phyloP scores from a whole-genome alignment of 2,888 invertebrate species.

The Papilio gigon region DNA sequence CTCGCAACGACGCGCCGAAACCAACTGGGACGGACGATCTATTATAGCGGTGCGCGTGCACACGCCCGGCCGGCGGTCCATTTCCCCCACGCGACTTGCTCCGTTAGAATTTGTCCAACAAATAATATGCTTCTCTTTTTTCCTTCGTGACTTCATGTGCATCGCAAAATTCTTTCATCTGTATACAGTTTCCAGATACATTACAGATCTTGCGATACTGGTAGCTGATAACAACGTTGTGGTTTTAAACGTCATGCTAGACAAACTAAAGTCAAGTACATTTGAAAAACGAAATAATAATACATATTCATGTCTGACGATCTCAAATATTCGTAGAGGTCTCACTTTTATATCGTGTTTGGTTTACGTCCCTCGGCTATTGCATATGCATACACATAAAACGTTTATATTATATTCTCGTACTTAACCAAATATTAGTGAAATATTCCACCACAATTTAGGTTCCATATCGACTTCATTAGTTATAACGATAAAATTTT shows the following conservation, averaged over 20 bases:
- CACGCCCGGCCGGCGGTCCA: conserved; percentile 76
- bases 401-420: not conserved
- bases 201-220: conserved; percentile 9
- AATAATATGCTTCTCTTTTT: conserved; percentile 52
- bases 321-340: not conserved
- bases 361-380: not conserved
- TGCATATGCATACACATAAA: no score
- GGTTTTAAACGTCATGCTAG: not conserved
- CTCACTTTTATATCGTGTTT: not conserved
- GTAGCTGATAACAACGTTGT: not conserved
- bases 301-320: not conserved
- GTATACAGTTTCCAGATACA: conserved; percentile 31
- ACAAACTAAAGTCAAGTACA: not conserved
- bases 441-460: no score
- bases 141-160: conserved; percentile 40
- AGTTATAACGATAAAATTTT: not conserved
- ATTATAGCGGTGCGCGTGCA: conserved; percentile 77
- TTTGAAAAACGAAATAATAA: not conserved
- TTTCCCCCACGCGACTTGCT: conserved; percentile 80
- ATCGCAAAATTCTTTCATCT: conserved; percentile 35
- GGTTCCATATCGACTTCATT: no score
- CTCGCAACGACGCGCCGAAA: conserved; percentile 78
- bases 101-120: conserved; percentile 70
- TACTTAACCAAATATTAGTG: no score
- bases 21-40: conserved; percentile 80